A percentile compares a stretch with the other conserved stretches of the same genome.
phyloP scores from a whole-genome alignment of 2,888 invertebrate genomes.

The Digitonthophagus gazella region DNA sequence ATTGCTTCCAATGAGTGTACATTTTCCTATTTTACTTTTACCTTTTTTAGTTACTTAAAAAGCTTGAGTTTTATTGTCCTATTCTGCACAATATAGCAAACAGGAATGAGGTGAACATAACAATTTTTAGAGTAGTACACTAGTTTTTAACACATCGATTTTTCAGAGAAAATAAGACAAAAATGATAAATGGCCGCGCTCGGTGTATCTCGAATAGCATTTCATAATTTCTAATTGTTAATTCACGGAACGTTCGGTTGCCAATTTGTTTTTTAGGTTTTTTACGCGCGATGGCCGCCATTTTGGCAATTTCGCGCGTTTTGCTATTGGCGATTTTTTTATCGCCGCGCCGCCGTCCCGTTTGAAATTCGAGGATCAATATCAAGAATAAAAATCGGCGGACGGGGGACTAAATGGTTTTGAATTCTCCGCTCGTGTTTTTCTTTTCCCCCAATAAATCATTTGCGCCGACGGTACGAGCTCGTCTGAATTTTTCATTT shows the following conservation, averaged over 20 bases:
- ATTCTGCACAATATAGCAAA: no score
- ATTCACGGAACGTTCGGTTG: conserved; percentile 5
- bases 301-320: conserved; percentile 16
- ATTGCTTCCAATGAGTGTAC: no score
- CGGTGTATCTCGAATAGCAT: neutral
- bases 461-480: conserved; percentile 3
- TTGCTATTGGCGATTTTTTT: neutral
- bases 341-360: conserved; percentile 2
- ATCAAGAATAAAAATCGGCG: conserved; percentile 17
- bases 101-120: no score
- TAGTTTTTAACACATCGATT: no score
- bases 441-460: conserved; percentile 16
- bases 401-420: conserved; percentile 15
- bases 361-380: conserved; percentile 16
- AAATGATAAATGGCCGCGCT: neutral
- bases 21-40: no score
- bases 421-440: conserved; percentile 15
- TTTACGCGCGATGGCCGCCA: neutral
- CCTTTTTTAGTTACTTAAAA: no score
- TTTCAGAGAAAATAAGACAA: neutral
- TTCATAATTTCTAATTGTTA: neutral
- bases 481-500: conserved; percentile 14
- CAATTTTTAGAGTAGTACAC: no score
- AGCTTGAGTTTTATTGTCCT: no score
- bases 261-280: neutral